Conservation (phyloP, 1,140 invertebrate genomes). For the Tribolium castaneum region DNA sequence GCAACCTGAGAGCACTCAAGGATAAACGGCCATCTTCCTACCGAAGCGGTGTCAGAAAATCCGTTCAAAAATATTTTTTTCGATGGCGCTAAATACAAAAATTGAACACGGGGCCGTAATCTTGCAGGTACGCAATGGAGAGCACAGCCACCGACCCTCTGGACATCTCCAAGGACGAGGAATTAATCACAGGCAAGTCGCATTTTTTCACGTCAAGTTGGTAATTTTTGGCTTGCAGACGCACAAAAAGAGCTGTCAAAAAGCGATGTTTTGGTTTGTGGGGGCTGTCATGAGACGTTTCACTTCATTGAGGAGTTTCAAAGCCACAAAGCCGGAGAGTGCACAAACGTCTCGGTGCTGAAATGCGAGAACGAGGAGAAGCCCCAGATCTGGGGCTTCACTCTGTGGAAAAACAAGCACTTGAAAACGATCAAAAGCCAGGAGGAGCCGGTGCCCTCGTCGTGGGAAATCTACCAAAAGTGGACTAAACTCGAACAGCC, state of each 20-base stretch:
- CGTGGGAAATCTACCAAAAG: slow-evolving; percentile 83
- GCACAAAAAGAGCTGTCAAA: slow-evolving; percentile 79
- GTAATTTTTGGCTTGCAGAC: slow-evolving; percentile 65
- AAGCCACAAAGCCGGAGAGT: slow-evolving; percentile 73
- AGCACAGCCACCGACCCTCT: slow-evolving; percentile 36
- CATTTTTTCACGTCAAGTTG: slow-evolving; percentile 39
- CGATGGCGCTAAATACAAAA: slow-evolving; percentile 55
- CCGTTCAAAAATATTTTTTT: slow-evolving; percentile 45
- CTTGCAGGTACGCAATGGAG: slow-evolving; percentile 43
- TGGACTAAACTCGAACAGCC: slow-evolving; percentile 82
- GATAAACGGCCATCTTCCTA: slow-evolving; percentile 55
- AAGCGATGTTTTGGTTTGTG: slow-evolving; percentile 83
- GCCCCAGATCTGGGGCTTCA: slow-evolving; percentile 85
- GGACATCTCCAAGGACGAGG: slow-evolving; percentile 53
- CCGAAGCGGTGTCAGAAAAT: slow-evolving; percentile 49
- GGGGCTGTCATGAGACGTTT: slow-evolving; percentile 80
- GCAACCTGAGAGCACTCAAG: slow-evolving; percentile 48
- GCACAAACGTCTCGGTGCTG: slow-evolving; percentile 64
- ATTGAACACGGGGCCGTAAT: slow-evolving; percentile 29
- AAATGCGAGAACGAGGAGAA: slow-evolving; percentile 72
- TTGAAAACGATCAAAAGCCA: slow-evolving; percentile 59
- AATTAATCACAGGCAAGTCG: slow-evolving; percentile 54
- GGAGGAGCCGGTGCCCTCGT: slow-evolving; percentile 68
- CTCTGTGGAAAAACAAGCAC: slow-evolving; percentile 80
- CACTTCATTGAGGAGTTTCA: slow-evolving; percentile 83